Evolutionary conservation across 2,888 invertebrate genomes (phyloP), one percentile per base, ranked within the genome.

Genomic region (Lasioglossum malachurum): DNA sequence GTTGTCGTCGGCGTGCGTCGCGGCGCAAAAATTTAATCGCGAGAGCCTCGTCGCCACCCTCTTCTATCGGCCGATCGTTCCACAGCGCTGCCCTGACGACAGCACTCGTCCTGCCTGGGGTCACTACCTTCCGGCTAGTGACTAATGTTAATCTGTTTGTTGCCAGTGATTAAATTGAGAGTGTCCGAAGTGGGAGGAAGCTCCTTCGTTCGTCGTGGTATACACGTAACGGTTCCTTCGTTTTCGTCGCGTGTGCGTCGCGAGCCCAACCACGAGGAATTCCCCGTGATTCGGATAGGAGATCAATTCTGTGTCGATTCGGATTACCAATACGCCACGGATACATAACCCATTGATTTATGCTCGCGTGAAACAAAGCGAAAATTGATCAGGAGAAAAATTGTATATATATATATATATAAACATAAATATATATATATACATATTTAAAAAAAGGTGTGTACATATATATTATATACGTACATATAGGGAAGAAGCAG

Each of bases 1-100:
- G 31, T 67, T 82, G 79, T 83, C 86, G 79, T 80, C 87, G 90
- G 85, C 91, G 88, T 89, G 80, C 87, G 74, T 89, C 87, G 88
- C 88, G 87, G 90, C 91, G 91, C 91, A 90, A 88, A 85, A 89
- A 90, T 90, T 92, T 90, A 87, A 90, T 92, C 92, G 91, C 91
- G 91, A 92, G 88, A 89, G 89, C 89, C 91, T 88, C 84, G 76
- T 73, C 67, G 80, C 77, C 80, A 91, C 82, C 91, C 91, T 92
- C 88, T 82, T 83, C 86, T 82, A 80, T 81, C 84, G 85, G 82
- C 87, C 88, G 88, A 89, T 87, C 89, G 84, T 89, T 78, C 85
- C 84, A 89, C 91, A 90, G 82, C 91, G 89, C 90, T 88, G 87
- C 89, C 82, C 90, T 89, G 88, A 92, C 92, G 91, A 91, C 91